Percentiles rank a stretch among this genome's conserved stretches.
Evolutionary conservation across 2,113 vertebrate genomes (phyloP).

Genomic region (Bagarius yarrelli): DNA sequence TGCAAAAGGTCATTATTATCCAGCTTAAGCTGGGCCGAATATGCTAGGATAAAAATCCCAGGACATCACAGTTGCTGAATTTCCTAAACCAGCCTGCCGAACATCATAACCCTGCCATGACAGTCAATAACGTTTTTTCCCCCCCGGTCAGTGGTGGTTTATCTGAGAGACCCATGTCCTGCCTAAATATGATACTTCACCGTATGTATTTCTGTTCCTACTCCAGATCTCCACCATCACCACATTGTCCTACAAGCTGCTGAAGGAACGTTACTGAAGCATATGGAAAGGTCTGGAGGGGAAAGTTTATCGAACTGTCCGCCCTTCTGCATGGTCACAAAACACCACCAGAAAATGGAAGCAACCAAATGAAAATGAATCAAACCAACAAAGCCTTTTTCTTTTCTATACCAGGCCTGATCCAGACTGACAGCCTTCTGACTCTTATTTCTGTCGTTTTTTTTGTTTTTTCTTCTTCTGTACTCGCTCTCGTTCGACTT

Average conservation of each 20-base stretch:
- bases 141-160: neutral
- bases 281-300: constrained; percentile 39
- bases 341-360: constrained; percentile 37
- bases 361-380: constrained; percentile 34
- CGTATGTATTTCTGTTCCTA: constrained; percentile 35
- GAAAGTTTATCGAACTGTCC: constrained; percentile 11
- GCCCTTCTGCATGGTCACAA: constrained; percentile 42
- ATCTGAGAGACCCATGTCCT: neutral
- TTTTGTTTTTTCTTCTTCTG: constrained; percentile 46
- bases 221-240: constrained; percentile 65
- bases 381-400: constrained; percentile 30
- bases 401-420: constrained; percentile 14
- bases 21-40: no score
- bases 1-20: neutral
- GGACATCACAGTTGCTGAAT: neutral
- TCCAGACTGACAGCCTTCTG: constrained; percentile 41
- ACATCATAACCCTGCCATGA: neutral
- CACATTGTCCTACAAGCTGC: constrained; percentile 71
- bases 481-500: constrained; percentile 54
- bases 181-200: neutral
- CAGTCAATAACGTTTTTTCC: neutral
- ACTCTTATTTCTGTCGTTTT: constrained; percentile 29
- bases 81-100: neutral
- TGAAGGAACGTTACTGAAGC: constrained; percentile 61
- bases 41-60: neutral